Evolutionary conservation across 2,888 invertebrate species (phyloP).

Genomic region (Drosophila longiperda): DNA sequence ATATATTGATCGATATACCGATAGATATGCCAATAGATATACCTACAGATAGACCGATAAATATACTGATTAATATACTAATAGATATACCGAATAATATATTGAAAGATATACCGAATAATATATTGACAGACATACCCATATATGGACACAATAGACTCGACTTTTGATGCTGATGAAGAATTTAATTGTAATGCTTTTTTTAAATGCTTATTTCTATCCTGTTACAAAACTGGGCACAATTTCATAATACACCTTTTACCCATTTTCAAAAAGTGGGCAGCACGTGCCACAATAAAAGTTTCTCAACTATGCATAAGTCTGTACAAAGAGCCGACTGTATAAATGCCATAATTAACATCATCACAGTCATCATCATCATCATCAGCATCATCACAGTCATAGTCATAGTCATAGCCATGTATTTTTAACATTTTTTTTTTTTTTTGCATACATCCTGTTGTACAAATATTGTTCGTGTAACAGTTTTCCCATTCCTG

Average conservation of each 20-base stretch:
- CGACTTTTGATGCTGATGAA: not conserved
- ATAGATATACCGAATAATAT: too few relatives aligned
- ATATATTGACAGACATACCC: too few relatives aligned
- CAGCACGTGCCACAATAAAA: slow-evolving; percentile 60
- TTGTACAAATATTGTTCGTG: slow-evolving; percentile 75
- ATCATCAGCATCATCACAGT: slow-evolving; percentile 37
- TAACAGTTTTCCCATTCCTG: slow-evolving; percentile 61
- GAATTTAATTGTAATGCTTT: not conserved
- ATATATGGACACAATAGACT: not conserved
- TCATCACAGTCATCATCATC: slow-evolving; percentile 18
- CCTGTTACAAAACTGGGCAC: not conserved
- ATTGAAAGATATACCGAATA: too few relatives aligned
- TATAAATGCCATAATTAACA: slow-evolving; percentile 44
- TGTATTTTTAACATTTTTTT: slow-evolving; percentile 61
- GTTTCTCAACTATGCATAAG: slow-evolving; percentile 60
- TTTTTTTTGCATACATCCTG: slow-evolving; percentile 68
- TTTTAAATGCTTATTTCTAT: not conserved
- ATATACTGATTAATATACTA: too few relatives aligned
- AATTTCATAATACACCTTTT: not conserved
- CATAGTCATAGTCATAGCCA: slow-evolving; percentile 32
- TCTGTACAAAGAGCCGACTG: slow-evolving; percentile 20
- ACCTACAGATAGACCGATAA: too few relatives aligned
- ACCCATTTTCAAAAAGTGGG: not conserved
- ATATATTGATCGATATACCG: too few relatives aligned
- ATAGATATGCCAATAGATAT: too few relatives aligned